Conservation (phyloP, 2,888 invertebrate species). For the Sesia bembeciformis region DNA sequence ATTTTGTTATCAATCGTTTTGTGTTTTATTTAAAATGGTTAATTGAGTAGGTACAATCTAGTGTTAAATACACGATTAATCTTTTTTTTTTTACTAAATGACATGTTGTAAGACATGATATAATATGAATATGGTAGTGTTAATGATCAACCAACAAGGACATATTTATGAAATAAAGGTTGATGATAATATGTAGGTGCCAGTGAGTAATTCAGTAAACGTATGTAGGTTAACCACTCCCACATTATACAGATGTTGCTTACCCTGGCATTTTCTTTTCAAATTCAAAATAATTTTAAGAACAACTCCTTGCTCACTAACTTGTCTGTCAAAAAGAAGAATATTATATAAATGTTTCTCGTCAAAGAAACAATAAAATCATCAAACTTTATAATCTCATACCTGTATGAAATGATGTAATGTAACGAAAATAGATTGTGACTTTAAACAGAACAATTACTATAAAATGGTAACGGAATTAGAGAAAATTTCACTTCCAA, state of each 20-base stretch:
- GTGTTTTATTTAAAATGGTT: no score
- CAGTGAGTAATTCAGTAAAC: conserved; percentile 26
- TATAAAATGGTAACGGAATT: no score
- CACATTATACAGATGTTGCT: conserved; percentile 47
- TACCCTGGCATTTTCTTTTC: conserved; percentile 65
- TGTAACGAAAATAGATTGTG: conserved; percentile 38
- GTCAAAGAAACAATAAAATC: background rate
- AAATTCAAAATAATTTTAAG: conserved; percentile 20
- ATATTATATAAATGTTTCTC: background rate
- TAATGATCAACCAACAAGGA: no score
- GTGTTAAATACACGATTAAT: no score
- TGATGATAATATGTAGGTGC: conserved; percentile 24
- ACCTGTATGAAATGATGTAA: conserved; percentile 39
- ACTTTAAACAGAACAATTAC: background rate
- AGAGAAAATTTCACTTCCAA: no score
- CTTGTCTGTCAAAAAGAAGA: conserved; percentile 6
- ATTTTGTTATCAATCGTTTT: no score
- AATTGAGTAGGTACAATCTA: no score
- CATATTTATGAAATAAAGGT: no score
- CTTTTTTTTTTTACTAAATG: no score
- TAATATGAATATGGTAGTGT: no score
- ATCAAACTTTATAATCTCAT: background rate
- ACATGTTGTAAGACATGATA: no score
- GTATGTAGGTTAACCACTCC: conserved; percentile 42
- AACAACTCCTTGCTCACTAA: conserved; percentile 17